Conservation (phyloP, 2,888 invertebrate species). For the Cerastis rubricosa region DNA sequence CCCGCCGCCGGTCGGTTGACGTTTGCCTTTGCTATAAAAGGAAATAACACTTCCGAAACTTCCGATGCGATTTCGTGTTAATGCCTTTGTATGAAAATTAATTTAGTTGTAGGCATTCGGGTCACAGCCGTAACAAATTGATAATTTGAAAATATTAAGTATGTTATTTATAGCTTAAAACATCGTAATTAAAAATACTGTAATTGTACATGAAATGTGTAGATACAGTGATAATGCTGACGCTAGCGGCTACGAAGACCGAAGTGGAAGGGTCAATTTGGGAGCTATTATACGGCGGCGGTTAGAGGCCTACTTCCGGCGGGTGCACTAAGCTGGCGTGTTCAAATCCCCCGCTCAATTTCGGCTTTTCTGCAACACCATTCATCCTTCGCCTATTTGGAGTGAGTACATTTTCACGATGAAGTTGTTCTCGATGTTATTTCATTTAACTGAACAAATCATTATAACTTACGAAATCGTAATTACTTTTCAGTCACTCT, state of each 20-base stretch:
- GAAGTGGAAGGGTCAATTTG: conserved; percentile 88
- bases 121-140: conserved; percentile 67
- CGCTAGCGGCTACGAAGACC: conserved; percentile 75
- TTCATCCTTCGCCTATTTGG: conserved; percentile 79
- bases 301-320: conserved; percentile 90
- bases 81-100: conserved; percentile 82
- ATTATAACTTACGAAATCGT: conserved; percentile 26
- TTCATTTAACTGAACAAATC: conserved; percentile 16
- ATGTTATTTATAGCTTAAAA: neutral
- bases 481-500: conserved; percentile 43
- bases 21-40: conserved; percentile 86
- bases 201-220: conserved; percentile 52
- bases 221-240: conserved; percentile 76
- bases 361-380: conserved; percentile 84
- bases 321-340: conserved; percentile 89
- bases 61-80: conserved; percentile 82
- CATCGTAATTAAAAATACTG: conserved; percentile 15
- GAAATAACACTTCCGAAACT: conserved; percentile 88
- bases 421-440: conserved; percentile 61
- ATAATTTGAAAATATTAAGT: conserved; percentile 31
- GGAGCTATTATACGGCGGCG: conserved; percentile 89
- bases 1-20: conserved; percentile 81
- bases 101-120: conserved; percentile 73
- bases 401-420: conserved; percentile 71
- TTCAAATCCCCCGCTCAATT: conserved; percentile 88